These are phyloP conservation scores for Dermochelys coriacea DNA, from an alignment of 2,797 vertebrate genomes.

Conservation along the genomic window DNA sequence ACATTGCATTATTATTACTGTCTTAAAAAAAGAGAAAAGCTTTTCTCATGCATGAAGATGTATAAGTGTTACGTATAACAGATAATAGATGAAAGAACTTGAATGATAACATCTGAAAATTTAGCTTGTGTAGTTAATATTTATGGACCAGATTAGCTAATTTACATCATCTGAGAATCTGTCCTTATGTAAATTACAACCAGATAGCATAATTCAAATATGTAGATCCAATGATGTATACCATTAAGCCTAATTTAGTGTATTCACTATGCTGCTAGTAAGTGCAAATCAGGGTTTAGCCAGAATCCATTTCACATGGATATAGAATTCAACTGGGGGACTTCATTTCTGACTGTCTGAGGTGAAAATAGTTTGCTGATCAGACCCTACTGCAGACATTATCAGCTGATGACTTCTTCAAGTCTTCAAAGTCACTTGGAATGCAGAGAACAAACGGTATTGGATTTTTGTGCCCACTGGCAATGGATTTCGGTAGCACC, in stretches of 20 bases:
- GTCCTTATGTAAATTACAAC: neutral
- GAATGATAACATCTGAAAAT: neutral
- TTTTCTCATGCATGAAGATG: neutral
- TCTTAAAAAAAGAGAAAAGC: neutral
- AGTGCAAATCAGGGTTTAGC: neutral
- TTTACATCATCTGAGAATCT: neutral
- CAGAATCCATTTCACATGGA: neutral
- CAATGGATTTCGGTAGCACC: neutral
- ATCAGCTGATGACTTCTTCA: neutral
- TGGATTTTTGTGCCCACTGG: constrained; percentile 11
- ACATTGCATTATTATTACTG: neutral
- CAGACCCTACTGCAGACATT: neutral
- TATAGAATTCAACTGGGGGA: neutral
- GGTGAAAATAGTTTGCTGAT: constrained; percentile 12
- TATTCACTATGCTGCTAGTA: neutral
- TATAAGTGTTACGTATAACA: neutral
- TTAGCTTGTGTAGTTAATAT: neutral
- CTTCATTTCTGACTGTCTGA: neutral
- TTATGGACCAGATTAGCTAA: neutral
- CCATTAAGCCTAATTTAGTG: neutral
- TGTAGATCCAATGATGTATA: neutral
- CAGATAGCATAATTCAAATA: neutral
- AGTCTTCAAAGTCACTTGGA: constrained; percentile 20
- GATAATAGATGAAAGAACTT: neutral
- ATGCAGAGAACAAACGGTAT: constrained; percentile 17